Conservation (phyloP, 2,888 invertebrate genomes). For the Flexamia atlantica region DNA sequence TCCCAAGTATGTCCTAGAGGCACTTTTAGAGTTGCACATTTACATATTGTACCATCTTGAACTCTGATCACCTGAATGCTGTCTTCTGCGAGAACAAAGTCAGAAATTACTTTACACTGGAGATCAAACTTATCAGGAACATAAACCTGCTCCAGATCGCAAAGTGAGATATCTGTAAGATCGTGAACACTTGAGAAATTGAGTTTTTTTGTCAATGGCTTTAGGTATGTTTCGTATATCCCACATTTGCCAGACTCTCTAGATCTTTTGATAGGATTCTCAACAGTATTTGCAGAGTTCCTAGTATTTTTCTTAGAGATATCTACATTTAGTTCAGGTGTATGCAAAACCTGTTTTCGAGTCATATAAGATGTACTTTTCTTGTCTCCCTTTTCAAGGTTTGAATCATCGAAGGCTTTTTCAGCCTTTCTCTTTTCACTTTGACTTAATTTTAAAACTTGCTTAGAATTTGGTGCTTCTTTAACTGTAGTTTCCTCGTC, state of each 20-base stretch:
- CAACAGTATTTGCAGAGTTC: neutral
- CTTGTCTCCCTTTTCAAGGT: neutral
- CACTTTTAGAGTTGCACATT: neutral
- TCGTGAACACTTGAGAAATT: neutral
- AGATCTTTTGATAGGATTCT: neutral
- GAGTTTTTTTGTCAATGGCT: neutral
- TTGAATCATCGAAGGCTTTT: neutral
- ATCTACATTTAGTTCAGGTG: neutral
- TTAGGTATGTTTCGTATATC: neutral
- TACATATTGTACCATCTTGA: conserved; percentile 2
- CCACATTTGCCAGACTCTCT: neutral
- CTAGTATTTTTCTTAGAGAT: neutral
- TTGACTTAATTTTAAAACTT: neutral
- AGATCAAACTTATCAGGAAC: conserved; percentile 26
- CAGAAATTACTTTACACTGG: conserved; percentile 21
- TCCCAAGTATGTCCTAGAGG: conserved; percentile 3
- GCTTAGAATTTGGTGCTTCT: neutral
- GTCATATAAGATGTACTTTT: neutral
- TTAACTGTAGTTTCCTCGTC: neutral
- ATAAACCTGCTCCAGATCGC: neutral
- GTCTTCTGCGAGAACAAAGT: conserved; percentile 21
- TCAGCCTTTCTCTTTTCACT: neutral
- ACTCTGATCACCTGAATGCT: conserved; percentile 37
- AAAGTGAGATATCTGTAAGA: conserved; percentile 9
- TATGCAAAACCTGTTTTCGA: neutral